Conservation (phyloP, 2,113 vertebrate species). For the Phalacrocorax aristotelis region DNA sequence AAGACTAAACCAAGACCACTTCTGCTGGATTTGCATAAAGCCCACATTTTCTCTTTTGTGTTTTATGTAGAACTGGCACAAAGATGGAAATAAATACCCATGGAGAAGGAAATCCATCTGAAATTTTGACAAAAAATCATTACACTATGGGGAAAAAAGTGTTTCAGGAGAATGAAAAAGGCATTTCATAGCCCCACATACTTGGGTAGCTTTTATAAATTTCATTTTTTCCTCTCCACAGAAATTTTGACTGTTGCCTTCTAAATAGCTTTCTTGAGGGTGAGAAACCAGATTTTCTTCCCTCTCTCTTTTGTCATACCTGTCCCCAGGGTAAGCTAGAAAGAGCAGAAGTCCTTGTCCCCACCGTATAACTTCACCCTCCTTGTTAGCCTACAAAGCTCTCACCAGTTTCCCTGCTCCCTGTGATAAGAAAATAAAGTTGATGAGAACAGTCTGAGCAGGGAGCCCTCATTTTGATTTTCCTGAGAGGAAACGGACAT, state of each 20-base stretch:
- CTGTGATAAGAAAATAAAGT: not conserved
- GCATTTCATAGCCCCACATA: not conserved
- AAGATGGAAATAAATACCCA: not conserved
- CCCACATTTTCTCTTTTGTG: not conserved
- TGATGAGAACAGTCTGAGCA: not conserved
- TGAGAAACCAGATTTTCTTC: not conserved
- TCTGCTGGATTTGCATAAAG: not conserved
- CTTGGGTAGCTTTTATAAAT: not conserved
- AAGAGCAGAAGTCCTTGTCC: not conserved
- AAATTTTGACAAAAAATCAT: not conserved
- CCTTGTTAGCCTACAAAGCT: not conserved
- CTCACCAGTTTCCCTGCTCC: not conserved
- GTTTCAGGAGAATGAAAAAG: not conserved
- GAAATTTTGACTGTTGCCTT: not conserved
- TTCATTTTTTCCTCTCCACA: not conserved
- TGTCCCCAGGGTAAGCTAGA: not conserved
- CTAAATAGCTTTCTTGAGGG: not conserved
- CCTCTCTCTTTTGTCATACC: not conserved
- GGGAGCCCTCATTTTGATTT: not conserved
- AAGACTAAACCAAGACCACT: not conserved
- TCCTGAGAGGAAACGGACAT: not conserved
- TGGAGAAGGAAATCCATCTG: not conserved
- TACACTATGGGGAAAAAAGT: not conserved
- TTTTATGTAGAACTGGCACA: not conserved
- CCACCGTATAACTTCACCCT: not conserved